These are phyloP conservation scores for Hyperopisus bebe DNA, from an alignment of 2,113 vertebrate species.

Conservation along the genomic window DNA sequence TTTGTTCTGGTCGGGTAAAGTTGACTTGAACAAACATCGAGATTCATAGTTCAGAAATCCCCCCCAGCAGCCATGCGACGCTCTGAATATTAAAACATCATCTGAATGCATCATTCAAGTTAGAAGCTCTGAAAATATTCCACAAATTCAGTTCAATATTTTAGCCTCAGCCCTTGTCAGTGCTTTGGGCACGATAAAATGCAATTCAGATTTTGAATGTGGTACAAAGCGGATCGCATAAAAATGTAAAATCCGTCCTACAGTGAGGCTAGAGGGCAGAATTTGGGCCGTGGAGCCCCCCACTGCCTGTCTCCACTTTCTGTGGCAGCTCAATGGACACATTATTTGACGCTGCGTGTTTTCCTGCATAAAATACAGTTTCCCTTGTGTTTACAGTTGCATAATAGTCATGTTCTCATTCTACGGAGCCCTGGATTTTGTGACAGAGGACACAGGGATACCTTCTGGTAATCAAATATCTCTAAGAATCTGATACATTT, in stretches of 20 bases:
- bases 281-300: background rate
- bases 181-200: background rate
- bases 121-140: conserved; percentile 5
- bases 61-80: background rate
- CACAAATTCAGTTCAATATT: background rate
- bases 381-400: background rate
- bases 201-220: conserved; percentile 1
- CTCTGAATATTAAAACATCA: background rate
- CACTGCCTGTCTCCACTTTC: background rate
- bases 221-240: background rate
- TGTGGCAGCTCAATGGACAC: background rate
- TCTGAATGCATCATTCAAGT: conserved; percentile 3
- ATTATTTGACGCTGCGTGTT: background rate
- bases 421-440: no score
- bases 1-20: background rate
- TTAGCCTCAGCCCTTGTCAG: background rate
- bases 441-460: background rate
- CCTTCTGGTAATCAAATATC: background rate
- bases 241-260: conserved; percentile 9
- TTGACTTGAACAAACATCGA: background rate
- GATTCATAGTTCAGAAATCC: background rate
- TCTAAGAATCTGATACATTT: background rate
- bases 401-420: background rate
- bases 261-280: conserved; percentile 7
- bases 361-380: conserved; percentile 4